phyloP scores from a whole-genome alignment of 2,113 vertebrate genomes.

The Tachysurus vachellii region DNA sequence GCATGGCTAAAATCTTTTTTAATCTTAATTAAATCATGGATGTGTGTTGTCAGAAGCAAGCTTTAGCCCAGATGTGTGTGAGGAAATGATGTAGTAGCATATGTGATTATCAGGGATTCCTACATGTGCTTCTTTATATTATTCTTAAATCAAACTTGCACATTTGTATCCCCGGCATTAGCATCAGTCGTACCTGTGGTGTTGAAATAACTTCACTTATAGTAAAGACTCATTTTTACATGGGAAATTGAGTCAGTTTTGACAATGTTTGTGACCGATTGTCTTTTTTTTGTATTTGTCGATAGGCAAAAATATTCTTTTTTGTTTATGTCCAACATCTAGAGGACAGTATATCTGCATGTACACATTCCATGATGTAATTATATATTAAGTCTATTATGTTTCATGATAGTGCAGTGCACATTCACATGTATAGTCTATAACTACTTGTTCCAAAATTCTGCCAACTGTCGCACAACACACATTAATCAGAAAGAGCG shows the following conservation, averaged over 20 bases:
- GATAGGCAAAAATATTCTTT: too few species aligned
- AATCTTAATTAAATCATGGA: slow-evolving; percentile 43
- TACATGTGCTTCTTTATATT: neutral
- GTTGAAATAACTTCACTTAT: neutral
- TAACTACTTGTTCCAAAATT: neutral
- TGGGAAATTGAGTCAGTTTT: neutral
- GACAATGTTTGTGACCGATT: neutral
- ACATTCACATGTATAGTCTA: neutral
- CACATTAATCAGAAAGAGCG: neutral
- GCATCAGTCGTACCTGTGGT: neutral
- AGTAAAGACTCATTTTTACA: neutral
- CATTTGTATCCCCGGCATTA: neutral
- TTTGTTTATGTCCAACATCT: neutral
- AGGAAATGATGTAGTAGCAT: slow-evolving; percentile 35
- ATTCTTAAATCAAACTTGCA: neutral
- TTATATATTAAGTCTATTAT: neutral
- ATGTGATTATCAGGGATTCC: slow-evolving; percentile 29
- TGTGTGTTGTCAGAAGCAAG: slow-evolving; percentile 23
- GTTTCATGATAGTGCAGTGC: neutral
- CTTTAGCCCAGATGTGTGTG: slow-evolving; percentile 26
- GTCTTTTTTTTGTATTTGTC: neutral
- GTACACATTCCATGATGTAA: neutral
- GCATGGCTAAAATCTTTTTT: slow-evolving; percentile 37
- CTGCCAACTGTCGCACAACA: neutral
- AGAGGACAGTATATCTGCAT: neutral